Evolutionary conservation across 1,140 invertebrate genomes (phyloP).

Genomic region (Ceratosolen fusciceps): DNA sequence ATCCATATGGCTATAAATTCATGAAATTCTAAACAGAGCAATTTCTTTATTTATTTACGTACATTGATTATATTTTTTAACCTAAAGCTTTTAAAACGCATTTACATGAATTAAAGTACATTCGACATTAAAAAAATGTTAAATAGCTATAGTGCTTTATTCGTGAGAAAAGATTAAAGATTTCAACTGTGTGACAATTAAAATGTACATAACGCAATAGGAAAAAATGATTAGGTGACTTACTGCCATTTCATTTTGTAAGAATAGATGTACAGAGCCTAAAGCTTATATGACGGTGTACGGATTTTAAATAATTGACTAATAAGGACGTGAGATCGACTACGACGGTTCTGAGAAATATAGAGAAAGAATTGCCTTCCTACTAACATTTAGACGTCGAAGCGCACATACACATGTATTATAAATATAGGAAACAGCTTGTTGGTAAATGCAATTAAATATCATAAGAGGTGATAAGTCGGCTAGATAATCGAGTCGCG

Average conservation of each 20-base stretch:
- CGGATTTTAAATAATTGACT: not conserved
- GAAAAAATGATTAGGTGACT: slow-evolving; percentile 21
- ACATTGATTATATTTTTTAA: too few species aligned
- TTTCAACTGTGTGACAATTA: too few species aligned
- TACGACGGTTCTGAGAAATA: not conserved
- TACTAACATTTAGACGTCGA: slow-evolving; percentile 53
- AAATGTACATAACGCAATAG: not conserved
- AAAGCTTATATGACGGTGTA: slow-evolving; percentile 23
- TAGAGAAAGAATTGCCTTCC: slow-evolving; percentile 57
- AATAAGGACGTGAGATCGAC: not conserved
- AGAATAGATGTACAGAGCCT: slow-evolving; percentile 28
- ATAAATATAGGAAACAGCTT: slow-evolving; percentile 50
- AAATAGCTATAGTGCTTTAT: too few species aligned
- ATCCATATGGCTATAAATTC: too few species aligned
- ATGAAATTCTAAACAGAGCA: too few species aligned
- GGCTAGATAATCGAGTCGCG: too few species aligned
- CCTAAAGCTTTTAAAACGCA: too few species aligned
- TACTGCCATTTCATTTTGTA: slow-evolving; percentile 39
- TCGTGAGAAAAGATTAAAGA: not conserved
- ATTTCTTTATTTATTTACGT: too few species aligned
- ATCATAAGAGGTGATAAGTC: slow-evolving; percentile 7
- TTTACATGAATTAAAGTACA: too few species aligned
- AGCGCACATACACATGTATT: slow-evolving; percentile 14
- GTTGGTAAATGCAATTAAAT: slow-evolving; percentile 39
- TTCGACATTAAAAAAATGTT: too few species aligned